Evolutionary conservation across 2,113 vertebrate species (phyloP).

Genomic region (Alligator mississippiensis): DNA sequence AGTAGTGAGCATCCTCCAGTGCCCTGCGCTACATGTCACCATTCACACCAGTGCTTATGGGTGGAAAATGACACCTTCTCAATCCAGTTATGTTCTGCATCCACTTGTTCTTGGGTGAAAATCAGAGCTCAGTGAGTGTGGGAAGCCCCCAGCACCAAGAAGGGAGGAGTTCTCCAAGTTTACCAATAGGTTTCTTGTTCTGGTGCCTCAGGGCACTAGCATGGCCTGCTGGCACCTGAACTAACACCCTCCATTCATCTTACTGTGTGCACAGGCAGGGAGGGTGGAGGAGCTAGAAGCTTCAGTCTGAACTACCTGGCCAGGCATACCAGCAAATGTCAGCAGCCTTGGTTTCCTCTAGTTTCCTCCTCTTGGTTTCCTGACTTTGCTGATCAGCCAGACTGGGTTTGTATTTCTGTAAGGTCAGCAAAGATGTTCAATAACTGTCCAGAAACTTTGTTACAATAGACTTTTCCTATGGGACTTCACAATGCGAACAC

Average conservation of each 20-base stretch:
- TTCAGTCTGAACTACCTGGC: not conserved
- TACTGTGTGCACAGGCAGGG: not conserved
- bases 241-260: not conserved
- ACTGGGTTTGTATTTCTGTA: not conserved
- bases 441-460: too few species aligned
- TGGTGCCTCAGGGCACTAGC: not conserved
- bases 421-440: too few species aligned
- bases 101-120: not conserved
- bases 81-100: not conserved
- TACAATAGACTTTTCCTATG: too few species aligned
- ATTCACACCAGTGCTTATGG: not conserved
- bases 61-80: not conserved
- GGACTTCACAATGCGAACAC: too few species aligned
- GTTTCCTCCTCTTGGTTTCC: too few species aligned
- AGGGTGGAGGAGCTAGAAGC: not conserved
- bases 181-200: not conserved
- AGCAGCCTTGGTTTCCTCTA: not conserved
- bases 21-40: not conserved
- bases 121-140: not conserved
- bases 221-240: too few species aligned
- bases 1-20: not conserved
- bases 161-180: not conserved
- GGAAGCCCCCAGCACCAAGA: not conserved
- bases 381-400: not conserved
- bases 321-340: not conserved